Evolutionary conservation across 2,113 vertebrate species (phyloP), one percentile per base, ranked within the genome.

Genomic region (Lepisosteus osseus): DNA sequence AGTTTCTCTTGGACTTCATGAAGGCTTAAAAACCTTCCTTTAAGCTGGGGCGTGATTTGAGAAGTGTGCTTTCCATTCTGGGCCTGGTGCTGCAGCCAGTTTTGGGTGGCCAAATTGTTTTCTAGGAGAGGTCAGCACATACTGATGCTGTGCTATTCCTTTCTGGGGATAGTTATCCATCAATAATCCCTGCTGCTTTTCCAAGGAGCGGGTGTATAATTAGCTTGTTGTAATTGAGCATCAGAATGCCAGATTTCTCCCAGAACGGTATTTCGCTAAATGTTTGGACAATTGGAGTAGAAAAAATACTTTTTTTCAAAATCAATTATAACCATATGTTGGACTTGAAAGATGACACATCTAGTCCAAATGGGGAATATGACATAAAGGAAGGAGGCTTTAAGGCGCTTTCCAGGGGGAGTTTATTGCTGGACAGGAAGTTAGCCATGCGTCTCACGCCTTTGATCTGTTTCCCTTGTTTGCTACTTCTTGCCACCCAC

Each of bases 401-500:
- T 59, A 13, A 29, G 5, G 5, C 57, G 12, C 5, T 6, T 15
- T 59, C 14, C 14, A 59, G 3, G 11, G 9, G 57, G 57, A 14
- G 13, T 59, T 59, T 59, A n/a, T 13, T 15, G 8, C 55, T 54
- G 45, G 43, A 65, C 72, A 69, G 54, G 65, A 54, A 65, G 56
- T 29, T 42, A n/a, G 17, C 65, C 44, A 47, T 15, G 69, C 7
- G 40, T 51, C 6, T 7, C 29, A 29, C 29, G 3, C 55, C 63
- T 51, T 72, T 70, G 72, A 74, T 74, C 44, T 70, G 62, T 3
- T 47, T 29, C 57, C 62, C 67, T 40, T 62, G 67, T 56, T 1
- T 75, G 56, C 56, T 62, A 55, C 77, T 68, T 71, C 75, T 77
- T 55, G 45, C 59, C 17, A 3, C 56, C 63, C 62, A 43, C 67